A percentile compares a stretch with the other conserved stretches of the same genome.
Evolutionary conservation across 2,797 vertebrate genomes (phyloP).

Genomic region (Tamandua tetradactyla): DNA sequence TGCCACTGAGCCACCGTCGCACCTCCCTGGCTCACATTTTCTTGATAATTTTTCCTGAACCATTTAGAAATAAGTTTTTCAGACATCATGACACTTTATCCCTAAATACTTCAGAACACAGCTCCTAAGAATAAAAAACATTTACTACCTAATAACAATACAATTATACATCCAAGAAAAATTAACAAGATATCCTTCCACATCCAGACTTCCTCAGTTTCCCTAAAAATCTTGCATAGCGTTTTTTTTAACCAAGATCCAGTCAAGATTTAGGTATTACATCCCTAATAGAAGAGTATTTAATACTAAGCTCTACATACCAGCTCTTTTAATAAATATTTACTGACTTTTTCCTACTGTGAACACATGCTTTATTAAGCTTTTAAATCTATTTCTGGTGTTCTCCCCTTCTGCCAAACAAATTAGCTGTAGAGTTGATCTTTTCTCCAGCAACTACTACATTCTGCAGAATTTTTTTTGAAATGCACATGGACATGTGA

Average conservation of each 20-base stretch:
- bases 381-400: constrained; percentile 49
- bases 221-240: constrained; percentile 6
- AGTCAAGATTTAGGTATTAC: constrained; percentile 4
- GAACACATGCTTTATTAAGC: constrained; percentile 42
- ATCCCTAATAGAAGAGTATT: constrained; percentile 44
- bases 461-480: constrained; percentile 51
- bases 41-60: neutral
- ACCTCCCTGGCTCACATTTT: neutral
- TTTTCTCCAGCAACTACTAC: constrained; percentile 52
- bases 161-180: neutral
- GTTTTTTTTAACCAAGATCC: neutral
- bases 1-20: too few relatives aligned
- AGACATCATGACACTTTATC: neutral
- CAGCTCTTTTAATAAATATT: constrained; percentile 47
- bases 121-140: constrained; percentile 18
- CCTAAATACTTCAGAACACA: neutral
- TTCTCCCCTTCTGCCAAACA: neutral
- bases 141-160: constrained; percentile 11
- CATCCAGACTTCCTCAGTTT: neutral
- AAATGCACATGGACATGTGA: constrained; percentile 10
- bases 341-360: constrained; percentile 32
- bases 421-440: constrained; percentile 67
- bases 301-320: constrained; percentile 39
- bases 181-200: neutral
- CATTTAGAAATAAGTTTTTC: constrained; percentile 55